phyloP scores from a whole-genome alignment of 1,140 invertebrate genomes.

The Drosophila subobscura region DNA sequence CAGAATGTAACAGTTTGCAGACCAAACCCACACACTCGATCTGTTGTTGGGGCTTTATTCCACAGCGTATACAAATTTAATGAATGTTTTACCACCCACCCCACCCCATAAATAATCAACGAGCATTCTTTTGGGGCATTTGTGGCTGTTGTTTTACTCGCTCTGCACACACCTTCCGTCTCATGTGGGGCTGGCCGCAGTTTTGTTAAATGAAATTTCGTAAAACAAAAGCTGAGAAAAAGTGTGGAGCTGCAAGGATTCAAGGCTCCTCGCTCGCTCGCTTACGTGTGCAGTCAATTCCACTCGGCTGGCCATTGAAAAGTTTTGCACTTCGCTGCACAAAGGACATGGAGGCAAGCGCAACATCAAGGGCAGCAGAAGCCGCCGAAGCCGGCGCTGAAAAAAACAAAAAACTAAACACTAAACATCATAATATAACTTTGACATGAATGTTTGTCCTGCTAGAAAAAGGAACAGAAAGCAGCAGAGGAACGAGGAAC shows the following conservation, averaged over 20 bases:
- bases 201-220: constrained; percentile 54
- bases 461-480: background rate
- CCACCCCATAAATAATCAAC: constrained; percentile 43
- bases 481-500: background rate
- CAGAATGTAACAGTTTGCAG: constrained; percentile 38
- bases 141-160: constrained; percentile 24
- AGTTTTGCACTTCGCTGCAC: constrained; percentile 59
- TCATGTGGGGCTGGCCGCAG: constrained; percentile 14
- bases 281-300: constrained; percentile 59
- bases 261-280: constrained; percentile 18
- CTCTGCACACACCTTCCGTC: constrained; percentile 30
- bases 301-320: constrained; percentile 60
- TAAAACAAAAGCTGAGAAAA: constrained; percentile 24
- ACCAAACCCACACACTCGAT: constrained; percentile 11
- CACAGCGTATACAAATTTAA: constrained; percentile 39
- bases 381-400: background rate
- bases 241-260: background rate
- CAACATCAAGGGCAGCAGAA: background rate
- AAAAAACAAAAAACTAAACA: constrained; percentile 20
- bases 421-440: constrained; percentile 31
- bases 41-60: background rate
- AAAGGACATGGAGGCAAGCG: constrained; percentile 47
- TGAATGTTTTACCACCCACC: constrained; percentile 28
- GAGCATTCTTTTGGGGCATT: constrained; percentile 24
- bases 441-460: constrained; percentile 4